A percentile compares a stretch with the other conserved stretches of the same genome.
Evolutionary conservation across 2,888 invertebrate genomes (phyloP).

Genomic region (Oxycera nigricornis): DNA sequence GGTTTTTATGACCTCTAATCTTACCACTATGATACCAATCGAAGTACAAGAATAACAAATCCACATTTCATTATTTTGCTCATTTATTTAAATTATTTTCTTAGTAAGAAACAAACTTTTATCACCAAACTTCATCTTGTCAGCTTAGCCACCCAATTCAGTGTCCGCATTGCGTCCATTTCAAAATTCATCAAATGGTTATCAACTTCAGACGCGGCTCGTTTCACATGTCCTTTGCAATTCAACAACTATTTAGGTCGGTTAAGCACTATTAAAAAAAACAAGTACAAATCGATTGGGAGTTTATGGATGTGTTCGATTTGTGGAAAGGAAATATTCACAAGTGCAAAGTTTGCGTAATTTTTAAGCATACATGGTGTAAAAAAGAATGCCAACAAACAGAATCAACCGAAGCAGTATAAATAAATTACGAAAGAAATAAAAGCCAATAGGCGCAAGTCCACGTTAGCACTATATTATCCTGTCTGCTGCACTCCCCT

Average conservation of each 20-base stretch:
- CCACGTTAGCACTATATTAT: background rate
- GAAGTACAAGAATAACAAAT: too few relatives aligned
- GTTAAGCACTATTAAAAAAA: background rate
- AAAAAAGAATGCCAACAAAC: background rate
- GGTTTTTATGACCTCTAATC: too few relatives aligned
- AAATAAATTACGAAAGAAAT: conserved; percentile 24
- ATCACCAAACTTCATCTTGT: background rate
- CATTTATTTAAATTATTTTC: conserved; percentile 3
- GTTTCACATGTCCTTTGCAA: background rate
- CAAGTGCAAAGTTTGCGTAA: background rate
- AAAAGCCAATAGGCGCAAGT: conserved; percentile 9
- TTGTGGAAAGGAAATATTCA: background rate
- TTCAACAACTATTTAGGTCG: background rate
- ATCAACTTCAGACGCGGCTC: background rate
- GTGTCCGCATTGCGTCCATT: background rate
- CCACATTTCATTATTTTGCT: background rate
- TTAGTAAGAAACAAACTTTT: background rate
- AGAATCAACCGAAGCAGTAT: background rate
- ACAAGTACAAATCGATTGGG: background rate
- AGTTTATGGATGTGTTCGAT: background rate
- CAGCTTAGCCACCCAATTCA: background rate
- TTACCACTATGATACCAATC: too few relatives aligned
- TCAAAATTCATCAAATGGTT: background rate
- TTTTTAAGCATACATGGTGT: background rate
- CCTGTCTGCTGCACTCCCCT: background rate